These are phyloP conservation scores for Psittacula echo DNA, from an alignment of 2,797 vertebrate species.

Conservation along the genomic window DNA sequence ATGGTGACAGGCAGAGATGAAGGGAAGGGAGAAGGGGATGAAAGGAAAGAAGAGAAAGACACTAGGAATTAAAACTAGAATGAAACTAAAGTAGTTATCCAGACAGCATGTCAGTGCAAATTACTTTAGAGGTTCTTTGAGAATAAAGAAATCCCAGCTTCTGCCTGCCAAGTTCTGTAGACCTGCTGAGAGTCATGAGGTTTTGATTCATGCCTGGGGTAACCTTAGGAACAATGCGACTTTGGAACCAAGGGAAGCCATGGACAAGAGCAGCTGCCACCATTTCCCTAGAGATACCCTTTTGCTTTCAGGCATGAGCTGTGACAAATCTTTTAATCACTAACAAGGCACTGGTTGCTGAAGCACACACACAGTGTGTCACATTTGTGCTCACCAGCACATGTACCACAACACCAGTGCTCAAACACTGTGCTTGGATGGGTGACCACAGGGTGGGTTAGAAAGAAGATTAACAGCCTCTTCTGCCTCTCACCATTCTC, in stretches of 20 bases:
- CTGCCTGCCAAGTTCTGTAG: not conserved
- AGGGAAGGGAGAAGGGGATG: not conserved
- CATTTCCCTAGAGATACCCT: not conserved
- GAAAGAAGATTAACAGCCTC: not conserved
- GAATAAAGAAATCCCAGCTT: not conserved
- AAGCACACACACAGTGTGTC: not conserved
- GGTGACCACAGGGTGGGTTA: not conserved
- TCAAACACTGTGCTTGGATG: not conserved
- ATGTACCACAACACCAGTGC: rapidly evolving
- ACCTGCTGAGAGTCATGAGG: not conserved
- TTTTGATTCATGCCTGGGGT: not conserved
- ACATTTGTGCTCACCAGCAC: not conserved
- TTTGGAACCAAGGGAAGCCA: not conserved
- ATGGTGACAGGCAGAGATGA: not conserved
- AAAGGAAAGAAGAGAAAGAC: not conserved
- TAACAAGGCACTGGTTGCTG: not conserved
- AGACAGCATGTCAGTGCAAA: not conserved
- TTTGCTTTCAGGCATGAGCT: not conserved
- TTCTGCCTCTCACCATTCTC: not conserved
- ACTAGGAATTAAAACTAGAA: not conserved
- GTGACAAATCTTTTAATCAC: not conserved
- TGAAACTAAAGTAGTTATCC: not conserved
- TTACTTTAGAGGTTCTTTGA: not conserved
- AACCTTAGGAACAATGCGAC: not conserved
- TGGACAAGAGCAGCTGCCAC: not conserved